Conservation (phyloP, 2,113 vertebrate genomes). For the pig (Sus scrofa) region DNA sequence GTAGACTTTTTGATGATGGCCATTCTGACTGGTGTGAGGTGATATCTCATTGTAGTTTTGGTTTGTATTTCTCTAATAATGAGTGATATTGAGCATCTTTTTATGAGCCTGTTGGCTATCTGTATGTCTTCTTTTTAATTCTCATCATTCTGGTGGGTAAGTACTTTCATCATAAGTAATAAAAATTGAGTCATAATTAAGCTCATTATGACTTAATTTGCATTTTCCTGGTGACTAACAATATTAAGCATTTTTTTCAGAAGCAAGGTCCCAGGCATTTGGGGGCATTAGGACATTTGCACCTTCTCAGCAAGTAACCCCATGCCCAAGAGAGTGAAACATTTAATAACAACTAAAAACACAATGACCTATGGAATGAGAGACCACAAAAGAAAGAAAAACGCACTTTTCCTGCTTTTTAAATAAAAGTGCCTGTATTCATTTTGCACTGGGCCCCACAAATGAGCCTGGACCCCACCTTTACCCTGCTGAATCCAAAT, state of each 20-base stretch:
- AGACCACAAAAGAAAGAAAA: background rate
- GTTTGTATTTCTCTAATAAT: background rate
- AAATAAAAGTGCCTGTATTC: background rate
- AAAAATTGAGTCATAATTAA: no score
- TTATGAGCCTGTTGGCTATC: background rate
- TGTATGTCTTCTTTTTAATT: slow-evolving; percentile 5
- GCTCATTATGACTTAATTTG: slow-evolving; percentile 26
- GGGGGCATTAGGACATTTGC: background rate
- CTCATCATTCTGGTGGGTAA: background rate
- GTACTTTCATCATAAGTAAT: no score
- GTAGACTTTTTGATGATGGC: background rate
- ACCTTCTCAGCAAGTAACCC: background rate
- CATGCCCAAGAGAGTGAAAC: background rate
- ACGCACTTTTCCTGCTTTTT: background rate
- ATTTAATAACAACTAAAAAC: background rate
- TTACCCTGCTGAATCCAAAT: background rate
- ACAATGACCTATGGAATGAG: background rate
- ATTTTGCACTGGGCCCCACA: background rate
- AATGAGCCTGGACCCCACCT: background rate
- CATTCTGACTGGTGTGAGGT: background rate
- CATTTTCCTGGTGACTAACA: background rate
- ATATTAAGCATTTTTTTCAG: background rate
- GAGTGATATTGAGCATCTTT: background rate
- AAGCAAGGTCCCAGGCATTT: background rate
- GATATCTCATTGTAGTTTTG: background rate